Percentiles rank a stretch among this genome's conserved stretches.
Conservation (phyloP, 2,113 vertebrate genomes). For the Physeter macrocephalus region DNA sequence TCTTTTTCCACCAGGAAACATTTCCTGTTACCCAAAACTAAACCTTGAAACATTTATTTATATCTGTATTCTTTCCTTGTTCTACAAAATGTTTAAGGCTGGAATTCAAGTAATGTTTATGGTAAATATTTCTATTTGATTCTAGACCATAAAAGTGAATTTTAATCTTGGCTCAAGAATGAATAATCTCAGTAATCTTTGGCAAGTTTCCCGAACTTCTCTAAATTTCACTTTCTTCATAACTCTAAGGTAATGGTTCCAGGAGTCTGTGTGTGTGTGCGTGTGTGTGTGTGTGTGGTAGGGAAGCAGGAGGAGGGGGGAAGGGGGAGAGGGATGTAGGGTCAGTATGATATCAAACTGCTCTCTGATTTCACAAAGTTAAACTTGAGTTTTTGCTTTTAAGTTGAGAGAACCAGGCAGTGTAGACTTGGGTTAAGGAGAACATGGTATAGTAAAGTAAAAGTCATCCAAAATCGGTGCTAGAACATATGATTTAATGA, state of each 20-base stretch:
- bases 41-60: not conserved
- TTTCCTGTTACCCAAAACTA: not conserved
- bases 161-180: not conserved
- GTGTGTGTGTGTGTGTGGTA: too few species aligned
- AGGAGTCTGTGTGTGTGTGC: not conserved
- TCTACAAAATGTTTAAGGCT: not conserved
- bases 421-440: not conserved
- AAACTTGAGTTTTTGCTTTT: not conserved
- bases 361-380: not conserved
- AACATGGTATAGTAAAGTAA: not conserved
- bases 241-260: not conserved
- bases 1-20: not conserved
- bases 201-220: not conserved
- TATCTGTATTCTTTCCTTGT: not conserved
- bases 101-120: not conserved
- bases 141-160: not conserved
- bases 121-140: not conserved
- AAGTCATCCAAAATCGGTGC: not conserved
- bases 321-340: not conserved
- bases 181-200: not conserved
- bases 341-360: not conserved
- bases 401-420: not conserved
- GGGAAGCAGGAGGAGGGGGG: accelerated
- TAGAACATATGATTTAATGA: not conserved
- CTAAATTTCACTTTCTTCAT: not conserved